A percentile compares a stretch with the other conserved stretches of the same genome.
Conservation (phyloP, 2,888 invertebrate species). For the Pinctada fucata region DNA sequence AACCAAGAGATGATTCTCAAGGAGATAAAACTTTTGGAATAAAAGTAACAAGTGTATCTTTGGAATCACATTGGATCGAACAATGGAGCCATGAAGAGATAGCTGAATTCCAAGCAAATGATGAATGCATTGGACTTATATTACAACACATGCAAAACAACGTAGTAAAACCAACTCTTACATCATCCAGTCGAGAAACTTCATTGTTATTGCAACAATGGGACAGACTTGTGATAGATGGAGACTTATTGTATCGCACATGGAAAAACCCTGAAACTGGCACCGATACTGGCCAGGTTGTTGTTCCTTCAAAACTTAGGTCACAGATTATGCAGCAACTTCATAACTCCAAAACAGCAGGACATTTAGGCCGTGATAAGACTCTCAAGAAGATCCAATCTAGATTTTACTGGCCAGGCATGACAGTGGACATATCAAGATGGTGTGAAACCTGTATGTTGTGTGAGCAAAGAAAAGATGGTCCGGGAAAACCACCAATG, state of each 20-base stretch:
- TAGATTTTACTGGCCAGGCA: background rate
- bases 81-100: background rate
- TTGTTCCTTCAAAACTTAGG: background rate
- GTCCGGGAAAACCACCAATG: conserved; percentile 4
- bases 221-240: background rate
- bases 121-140: background rate
- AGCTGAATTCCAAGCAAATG: background rate
- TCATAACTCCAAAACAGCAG: conserved; percentile 1
- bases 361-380: conserved; percentile 9
- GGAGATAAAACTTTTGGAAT: no score
- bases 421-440: conserved; percentile 3
- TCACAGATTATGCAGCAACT: conserved; percentile 1
- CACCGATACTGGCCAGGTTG: background rate
- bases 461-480: background rate
- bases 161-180: background rate
- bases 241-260: background rate
- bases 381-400: background rate
- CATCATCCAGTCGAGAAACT: background rate
- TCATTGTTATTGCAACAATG: background rate
- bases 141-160: background rate
- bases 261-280: background rate
- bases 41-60: no score
- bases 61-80: background rate
- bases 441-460: conserved; percentile 15
- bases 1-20: no score